Conservation (phyloP, 2,888 invertebrate species). For the Poecilobothrus nobilitatus region DNA sequence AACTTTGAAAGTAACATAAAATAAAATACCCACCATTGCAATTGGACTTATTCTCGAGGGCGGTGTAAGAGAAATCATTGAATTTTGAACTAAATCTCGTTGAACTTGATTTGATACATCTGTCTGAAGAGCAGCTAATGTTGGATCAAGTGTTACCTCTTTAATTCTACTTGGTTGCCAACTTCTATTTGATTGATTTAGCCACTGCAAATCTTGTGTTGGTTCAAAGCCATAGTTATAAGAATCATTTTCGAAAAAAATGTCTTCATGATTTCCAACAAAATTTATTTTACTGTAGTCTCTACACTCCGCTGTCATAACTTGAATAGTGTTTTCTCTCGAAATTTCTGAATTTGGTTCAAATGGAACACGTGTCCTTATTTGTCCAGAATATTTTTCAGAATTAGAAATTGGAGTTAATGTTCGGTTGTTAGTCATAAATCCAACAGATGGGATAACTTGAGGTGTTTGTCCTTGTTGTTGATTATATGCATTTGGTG, state of each 20-base stretch:
- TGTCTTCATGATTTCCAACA: slow-evolving; percentile 41
- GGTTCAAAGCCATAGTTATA: slow-evolving; percentile 57
- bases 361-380: slow-evolving; percentile 35
- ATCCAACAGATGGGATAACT: slow-evolving; percentile 13
- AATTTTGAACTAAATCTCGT: slow-evolving; percentile 31
- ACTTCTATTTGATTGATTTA: slow-evolving; percentile 46
- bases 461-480: slow-evolving; percentile 30
- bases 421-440: slow-evolving; percentile 31
- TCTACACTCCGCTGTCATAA: slow-evolving; percentile 83
- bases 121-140: slow-evolving; percentile 30
- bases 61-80: slow-evolving; percentile 30
- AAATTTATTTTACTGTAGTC: slow-evolving; percentile 63
- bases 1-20: no score
- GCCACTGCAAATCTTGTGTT: slow-evolving; percentile 66
- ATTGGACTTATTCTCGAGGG: slow-evolving; percentile 38
- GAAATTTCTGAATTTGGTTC: slow-evolving; percentile 32
- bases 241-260: slow-evolving; percentile 42
- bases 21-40: no score
- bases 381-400: slow-evolving; percentile 50
- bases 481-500: slow-evolving; percentile 32
- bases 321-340: slow-evolving; percentile 80
- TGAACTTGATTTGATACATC: slow-evolving; percentile 24
- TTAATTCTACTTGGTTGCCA: slow-evolving; percentile 62
- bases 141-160: slow-evolving; percentile 57
- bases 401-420: slow-evolving; percentile 37